Percentiles rank a stretch among this genome's conserved stretches.
Evolutionary conservation across 2,797 vertebrate genomes (phyloP).

Genomic region (Nyctibius grandis): DNA sequence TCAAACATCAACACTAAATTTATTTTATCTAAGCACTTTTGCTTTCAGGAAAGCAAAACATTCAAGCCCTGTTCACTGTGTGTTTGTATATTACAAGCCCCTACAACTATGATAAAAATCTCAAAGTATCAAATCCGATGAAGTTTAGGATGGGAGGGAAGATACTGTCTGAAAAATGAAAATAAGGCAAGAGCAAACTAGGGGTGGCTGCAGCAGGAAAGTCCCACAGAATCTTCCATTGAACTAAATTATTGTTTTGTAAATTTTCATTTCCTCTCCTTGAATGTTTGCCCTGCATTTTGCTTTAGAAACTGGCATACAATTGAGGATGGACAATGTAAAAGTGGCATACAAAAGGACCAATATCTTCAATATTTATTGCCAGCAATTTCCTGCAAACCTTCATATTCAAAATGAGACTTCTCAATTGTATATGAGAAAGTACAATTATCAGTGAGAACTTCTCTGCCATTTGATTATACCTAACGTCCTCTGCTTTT

Average conservation of each 20-base stretch:
- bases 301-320: not conserved
- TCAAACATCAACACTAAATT: not conserved
- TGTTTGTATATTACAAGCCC: not conserved
- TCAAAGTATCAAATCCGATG: not conserved
- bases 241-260: not conserved
- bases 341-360: not conserved
- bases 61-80: not conserved
- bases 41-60: slow-evolving; percentile 11
- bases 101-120: not conserved
- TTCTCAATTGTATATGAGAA: not conserved
- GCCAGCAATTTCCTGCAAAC: not conserved
- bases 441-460: not conserved
- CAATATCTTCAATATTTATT: not conserved
- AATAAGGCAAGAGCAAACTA: slow-evolving; percentile 4
- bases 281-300: not conserved
- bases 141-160: not conserved
- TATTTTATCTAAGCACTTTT: not conserved
- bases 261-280: slow-evolving; percentile 9
- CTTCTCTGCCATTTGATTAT: not conserved
- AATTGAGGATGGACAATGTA: not conserved
- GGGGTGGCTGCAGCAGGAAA: slow-evolving; percentile 37
- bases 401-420: not conserved
- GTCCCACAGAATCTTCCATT: slow-evolving; percentile 19
- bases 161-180: not conserved
- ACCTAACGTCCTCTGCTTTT: not conserved